These are phyloP conservation scores for Syngnathus rostellatus DNA, from an alignment of 2,797 vertebrate species.

Conservation along the genomic window DNA sequence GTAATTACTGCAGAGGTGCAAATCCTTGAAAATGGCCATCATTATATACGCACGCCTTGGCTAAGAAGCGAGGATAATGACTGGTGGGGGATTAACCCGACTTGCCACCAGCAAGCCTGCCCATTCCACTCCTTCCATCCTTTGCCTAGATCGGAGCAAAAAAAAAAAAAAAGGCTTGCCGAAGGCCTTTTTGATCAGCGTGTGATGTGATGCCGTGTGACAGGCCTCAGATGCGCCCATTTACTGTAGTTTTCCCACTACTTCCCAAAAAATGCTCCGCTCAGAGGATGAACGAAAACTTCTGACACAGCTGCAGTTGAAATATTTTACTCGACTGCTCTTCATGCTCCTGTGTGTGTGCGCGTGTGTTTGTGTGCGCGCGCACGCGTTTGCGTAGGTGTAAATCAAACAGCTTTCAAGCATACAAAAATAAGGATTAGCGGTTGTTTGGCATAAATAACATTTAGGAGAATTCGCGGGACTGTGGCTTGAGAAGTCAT, in stretches of 20 bases:
- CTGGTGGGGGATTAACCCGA: constrained; percentile 56
- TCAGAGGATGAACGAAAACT: constrained; percentile 54
- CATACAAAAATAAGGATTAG: constrained; percentile 49
- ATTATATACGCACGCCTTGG: constrained; percentile 43
- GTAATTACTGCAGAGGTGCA: constrained; percentile 55
- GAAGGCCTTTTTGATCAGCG: constrained; percentile 55
- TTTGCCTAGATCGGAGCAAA: constrained; percentile 22
- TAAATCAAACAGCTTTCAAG: constrained; percentile 35
- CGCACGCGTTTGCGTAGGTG: constrained; percentile 11
- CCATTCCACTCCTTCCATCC: constrained; percentile 20
- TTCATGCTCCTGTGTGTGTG: constrained; percentile 15
- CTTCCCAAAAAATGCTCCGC: constrained; percentile 35
- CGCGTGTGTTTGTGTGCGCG: constrained; percentile 2
- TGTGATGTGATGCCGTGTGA: constrained; percentile 51
- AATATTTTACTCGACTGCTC: constrained; percentile 40
- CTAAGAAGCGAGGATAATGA: constrained; percentile 58
- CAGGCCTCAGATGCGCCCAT: constrained; percentile 58
- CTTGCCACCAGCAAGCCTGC: constrained; percentile 27
- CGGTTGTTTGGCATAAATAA: constrained; percentile 37
- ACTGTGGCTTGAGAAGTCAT: constrained; percentile 25
- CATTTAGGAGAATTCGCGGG: constrained; percentile 41
- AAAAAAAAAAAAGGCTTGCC: constrained; percentile 48
- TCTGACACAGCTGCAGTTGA: constrained; percentile 46
- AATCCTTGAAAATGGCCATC: constrained; percentile 56
- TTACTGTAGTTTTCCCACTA: constrained; percentile 31